Conservation (phyloP, 37 sponge, comb jelly and placozoan species). For the Oscarella lobularis region DNA sequence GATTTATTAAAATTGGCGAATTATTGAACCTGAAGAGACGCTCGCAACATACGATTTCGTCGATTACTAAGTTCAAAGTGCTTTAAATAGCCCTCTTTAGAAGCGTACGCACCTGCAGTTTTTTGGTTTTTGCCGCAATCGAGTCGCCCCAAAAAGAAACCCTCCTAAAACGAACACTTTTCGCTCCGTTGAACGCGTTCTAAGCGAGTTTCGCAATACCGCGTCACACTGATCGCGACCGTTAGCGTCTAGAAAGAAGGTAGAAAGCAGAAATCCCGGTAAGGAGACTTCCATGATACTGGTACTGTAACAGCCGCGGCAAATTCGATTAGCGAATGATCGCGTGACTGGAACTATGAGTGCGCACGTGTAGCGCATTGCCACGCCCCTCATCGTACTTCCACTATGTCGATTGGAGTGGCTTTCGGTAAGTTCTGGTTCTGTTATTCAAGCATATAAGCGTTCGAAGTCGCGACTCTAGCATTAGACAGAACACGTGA, state of each 20-base stretch:
- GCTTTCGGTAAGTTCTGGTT: conserved; percentile 1
- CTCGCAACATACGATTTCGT: not conserved
- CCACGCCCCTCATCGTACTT: too few species aligned
- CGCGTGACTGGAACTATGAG: not conserved
- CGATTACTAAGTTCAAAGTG: not conserved
- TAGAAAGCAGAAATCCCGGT: not conserved
- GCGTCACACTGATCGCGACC: not conserved
- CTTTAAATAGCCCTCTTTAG: not conserved
- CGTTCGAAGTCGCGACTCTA: too few species aligned
- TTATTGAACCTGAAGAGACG: not conserved
- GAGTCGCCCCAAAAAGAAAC: not conserved
- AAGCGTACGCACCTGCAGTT: not conserved
- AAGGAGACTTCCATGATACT: not conserved
- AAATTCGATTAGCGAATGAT: too few species aligned
- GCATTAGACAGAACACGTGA: not conserved
- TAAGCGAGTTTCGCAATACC: not conserved
- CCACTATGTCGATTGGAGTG: not conserved
- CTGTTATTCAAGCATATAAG: too few species aligned
- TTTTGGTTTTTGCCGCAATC: not conserved
- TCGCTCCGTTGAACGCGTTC: not conserved
- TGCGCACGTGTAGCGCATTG: not conserved
- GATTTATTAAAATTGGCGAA: too few species aligned
- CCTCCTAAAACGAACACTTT: not conserved
- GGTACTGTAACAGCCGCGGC: too few species aligned
- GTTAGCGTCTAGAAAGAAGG: not conserved